Evolutionary conservation across 2,888 invertebrate species (phyloP), one percentile per base, ranked within the genome.

Genomic region (Coleophora deauratella): DNA sequence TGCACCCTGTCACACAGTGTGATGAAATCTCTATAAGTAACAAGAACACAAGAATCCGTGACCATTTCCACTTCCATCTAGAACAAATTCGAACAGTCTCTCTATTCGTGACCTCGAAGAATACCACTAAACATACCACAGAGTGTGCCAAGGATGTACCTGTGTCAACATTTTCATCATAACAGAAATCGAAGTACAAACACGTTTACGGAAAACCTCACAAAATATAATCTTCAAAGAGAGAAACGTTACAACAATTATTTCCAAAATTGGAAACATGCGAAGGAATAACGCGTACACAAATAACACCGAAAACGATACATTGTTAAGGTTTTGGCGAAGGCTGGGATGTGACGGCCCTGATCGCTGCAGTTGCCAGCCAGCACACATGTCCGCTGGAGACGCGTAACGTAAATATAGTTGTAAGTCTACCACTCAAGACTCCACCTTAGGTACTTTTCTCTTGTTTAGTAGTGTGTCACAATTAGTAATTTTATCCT

Each of bases 1-100:
- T 82, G 82, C 81, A 78, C 73, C 79, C 80, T 79, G 84, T 78
- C 84, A 84, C 84, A 84, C 84, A 71, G 73, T 84, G 81, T 82
- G 80, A 59, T 54, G 42, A 35, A 60, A 57, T 11, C 35, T 9
- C 39, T 72, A 63, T 57, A 50, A 51, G 45, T 52, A 41, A 43
- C 42, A 47, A 52, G 54, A 56, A 50, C 21, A 21, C 21, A 21
- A 21, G 21, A 21, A 55, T 57, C 52, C 50, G 50, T 54, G 52
- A 53, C 42, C 54, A 34, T 37, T 41, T 45, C 42, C 21, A 21
- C 21, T 3, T 21, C 42, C 33, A 41, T 46, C 66, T 62, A 63
- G 49, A 54, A 56, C 51, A 59, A 55, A 48, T 53, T 61, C 59
- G 55, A 61, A 55, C 60, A 57, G 21, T 58, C 55, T 50, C 46